Base-by-base conservation (phyloP, 1,140 invertebrate genomes). In the Drosophila asahinai region DNA sequence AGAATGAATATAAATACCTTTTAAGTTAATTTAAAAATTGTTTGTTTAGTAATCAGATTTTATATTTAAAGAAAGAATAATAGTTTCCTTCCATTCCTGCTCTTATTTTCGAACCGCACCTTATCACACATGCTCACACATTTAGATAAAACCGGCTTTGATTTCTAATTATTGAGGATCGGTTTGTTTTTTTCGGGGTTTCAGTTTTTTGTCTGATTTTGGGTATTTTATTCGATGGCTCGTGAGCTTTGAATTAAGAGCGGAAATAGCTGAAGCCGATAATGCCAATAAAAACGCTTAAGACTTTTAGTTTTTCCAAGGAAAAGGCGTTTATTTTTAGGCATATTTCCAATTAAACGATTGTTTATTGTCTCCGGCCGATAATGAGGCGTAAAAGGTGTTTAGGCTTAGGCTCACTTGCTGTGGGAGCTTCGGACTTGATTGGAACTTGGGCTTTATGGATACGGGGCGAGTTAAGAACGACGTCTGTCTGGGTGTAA, bases 261-360 rank as follows among this genome's bases (percentile, higher is more conserved):
- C 86, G 84, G 86, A 89, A 90, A 89, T 89, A 86, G 86, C 86
- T 82, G 75, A 74, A 71, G 78, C 86, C 86, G 86, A 89, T 89
- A 90, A 90, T 74, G 78, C 79, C 81, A 89, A 89, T 89, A 86
- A 89, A 89, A 84, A 52, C 54, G 61, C 57, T 58, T 66, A 64
- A 80, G 51, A 61, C 60, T 64, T 40, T 68, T 61, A 71, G 47
- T 63, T 77, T 72, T 86, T 82, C 83, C 66, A 47, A 42, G 76
- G 76, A 57, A 86, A 82, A 80, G 67, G 80, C 66, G 79, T 82
- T 83, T 77, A 66, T 74, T 72, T 81, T 89, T 77, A 67, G 80
- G 66, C 83, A 75, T 89, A 89, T 84, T 90, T 81, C 84, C 86
- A 89, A 89, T 89, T 89, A 89, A 90, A 79, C 63, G 75, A 60